phyloP scores from a whole-genome alignment of 2,113 vertebrate genomes.

The Fregata magnificens region DNA sequence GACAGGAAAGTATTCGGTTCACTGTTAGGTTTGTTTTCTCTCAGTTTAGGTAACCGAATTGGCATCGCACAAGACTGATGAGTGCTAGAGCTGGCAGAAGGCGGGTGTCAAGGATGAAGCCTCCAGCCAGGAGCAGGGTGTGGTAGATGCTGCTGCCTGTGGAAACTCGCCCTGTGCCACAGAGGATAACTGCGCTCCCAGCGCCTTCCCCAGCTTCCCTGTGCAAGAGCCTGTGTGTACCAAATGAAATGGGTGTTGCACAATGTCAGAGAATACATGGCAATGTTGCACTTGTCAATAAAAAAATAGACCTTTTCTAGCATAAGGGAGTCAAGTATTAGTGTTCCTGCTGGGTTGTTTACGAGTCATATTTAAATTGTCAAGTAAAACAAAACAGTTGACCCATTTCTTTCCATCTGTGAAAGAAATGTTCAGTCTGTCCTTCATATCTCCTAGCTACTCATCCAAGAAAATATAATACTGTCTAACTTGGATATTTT shows the following conservation, averaged over 20 bases:
- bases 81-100: background rate
- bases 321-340: background rate
- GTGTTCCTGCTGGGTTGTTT: background rate
- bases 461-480: background rate
- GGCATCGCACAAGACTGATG: fast-evolving
- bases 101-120: fast-evolving
- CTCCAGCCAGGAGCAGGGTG: background rate
- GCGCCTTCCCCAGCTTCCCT: background rate
- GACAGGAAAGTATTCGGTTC: fast-evolving
- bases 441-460: background rate
- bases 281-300: fast-evolving
- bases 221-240: too few relatives aligned
- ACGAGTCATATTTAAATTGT: background rate
- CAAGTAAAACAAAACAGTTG: background rate
- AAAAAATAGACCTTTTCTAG: background rate
- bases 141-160: background rate
- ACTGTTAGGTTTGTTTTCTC: background rate
- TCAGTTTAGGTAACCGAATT: fast-evolving
- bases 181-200: background rate
- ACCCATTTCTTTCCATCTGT: background rate
- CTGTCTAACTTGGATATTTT: background rate
- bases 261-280: background rate
- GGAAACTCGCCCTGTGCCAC: background rate
- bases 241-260: fast-evolving
- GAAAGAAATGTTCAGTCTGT: background rate